A percentile compares a stretch with the other conserved stretches of the same genome.
These are phyloP conservation scores for Palythoa caribaeorum DNA, from an alignment of 92 coral and sea anemone genomes.

Conservation along the genomic window DNA sequence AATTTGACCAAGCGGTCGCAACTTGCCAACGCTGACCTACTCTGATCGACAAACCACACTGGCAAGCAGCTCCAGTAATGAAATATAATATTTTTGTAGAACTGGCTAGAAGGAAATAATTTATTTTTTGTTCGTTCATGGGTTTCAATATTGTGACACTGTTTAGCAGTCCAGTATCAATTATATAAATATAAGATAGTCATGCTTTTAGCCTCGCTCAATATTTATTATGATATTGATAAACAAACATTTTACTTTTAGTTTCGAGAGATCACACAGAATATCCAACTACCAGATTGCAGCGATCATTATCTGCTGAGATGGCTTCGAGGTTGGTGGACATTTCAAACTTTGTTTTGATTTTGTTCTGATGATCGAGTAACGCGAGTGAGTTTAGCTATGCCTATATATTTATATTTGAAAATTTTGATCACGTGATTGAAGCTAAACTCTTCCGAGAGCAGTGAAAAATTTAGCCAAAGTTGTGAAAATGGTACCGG, in stretches of 20 bases:
- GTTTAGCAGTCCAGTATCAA: too few relatives aligned
- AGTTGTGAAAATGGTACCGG: neutral
- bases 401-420: neutral
- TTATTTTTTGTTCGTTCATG: too few relatives aligned
- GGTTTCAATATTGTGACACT: too few relatives aligned
- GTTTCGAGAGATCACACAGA: conserved; percentile 72
- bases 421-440: neutral
- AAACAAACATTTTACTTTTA: neutral
- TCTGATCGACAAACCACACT: too few relatives aligned
- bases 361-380: neutral
- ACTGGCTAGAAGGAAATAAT: too few relatives aligned
- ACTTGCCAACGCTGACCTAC: too few relatives aligned
- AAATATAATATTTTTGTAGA: too few relatives aligned
- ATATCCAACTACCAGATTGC: conserved; percentile 63
- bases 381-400: neutral
- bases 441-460: neutral
- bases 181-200: too few relatives aligned
- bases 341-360: neutral
- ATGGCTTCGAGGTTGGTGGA: conserved; percentile 86
- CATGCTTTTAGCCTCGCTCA: too few relatives aligned
- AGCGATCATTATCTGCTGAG: conserved; percentile 75
- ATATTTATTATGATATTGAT: too few relatives aligned
- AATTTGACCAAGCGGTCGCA: too few relatives aligned
- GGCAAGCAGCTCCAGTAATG: too few relatives aligned
- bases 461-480: neutral